Evolutionary conservation across 1,140 invertebrate genomes (phyloP).

Genomic region (Vollenhovia emeryi): DNA sequence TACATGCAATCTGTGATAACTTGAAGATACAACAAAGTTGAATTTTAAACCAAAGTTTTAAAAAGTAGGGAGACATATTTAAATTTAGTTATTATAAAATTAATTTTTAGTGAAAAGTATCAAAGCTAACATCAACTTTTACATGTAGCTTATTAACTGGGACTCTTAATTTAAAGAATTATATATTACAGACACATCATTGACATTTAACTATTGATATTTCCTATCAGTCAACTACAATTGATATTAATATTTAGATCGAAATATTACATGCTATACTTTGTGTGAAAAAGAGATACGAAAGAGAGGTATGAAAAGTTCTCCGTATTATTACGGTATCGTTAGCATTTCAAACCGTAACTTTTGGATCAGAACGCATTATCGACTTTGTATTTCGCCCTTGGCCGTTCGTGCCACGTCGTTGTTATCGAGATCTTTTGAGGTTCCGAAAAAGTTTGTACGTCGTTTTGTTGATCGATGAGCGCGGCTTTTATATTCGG

Average conservation of each 20-base stretch:
- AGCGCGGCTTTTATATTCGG: conserved; percentile 43
- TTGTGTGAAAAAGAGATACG: no score
- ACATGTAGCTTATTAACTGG: not conserved
- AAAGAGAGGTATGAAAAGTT: not conserved
- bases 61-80: not conserved
- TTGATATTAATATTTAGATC: not conserved
- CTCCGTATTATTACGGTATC: conserved; percentile 5
- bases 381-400: conserved; percentile 40
- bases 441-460: conserved; percentile 52
- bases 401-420: conserved; percentile 36
- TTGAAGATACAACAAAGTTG: not conserved
- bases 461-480: conserved; percentile 56
- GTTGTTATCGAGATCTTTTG: conserved; percentile 52
- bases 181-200: not conserved
- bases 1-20: not conserved
- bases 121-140: not conserved
- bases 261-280: not conserved
- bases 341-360: conserved; percentile 36
- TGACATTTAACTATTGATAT: not conserved
- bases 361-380: conserved; percentile 51
- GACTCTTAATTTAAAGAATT: no score
- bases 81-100: not conserved
- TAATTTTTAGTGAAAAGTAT: not conserved
- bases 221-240: not conserved
- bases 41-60: not conserved